Conservation (phyloP, 2,113 vertebrate genomes). For the Psittacula cyanocephala region DNA sequence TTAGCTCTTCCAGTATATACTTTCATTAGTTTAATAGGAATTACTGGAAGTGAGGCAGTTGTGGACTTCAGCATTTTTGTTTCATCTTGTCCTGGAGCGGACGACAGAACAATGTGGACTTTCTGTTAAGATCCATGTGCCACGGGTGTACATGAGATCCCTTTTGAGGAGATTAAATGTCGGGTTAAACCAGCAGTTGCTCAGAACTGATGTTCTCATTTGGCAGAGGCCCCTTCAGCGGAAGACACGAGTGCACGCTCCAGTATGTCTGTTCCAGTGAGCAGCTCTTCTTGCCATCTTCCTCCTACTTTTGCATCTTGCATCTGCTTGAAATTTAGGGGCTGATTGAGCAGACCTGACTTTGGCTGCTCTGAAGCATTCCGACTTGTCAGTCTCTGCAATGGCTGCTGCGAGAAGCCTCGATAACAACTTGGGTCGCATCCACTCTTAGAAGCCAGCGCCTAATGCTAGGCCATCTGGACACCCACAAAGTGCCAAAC, state of each 20-base stretch:
- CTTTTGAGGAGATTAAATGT: not conserved
- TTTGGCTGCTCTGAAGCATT: not conserved
- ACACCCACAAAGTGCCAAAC: not conserved
- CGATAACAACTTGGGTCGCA: not conserved
- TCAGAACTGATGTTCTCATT: not conserved
- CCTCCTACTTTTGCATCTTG: not conserved
- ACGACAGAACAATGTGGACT: not conserved
- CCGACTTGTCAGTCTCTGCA: not conserved
- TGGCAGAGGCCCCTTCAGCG: not conserved
- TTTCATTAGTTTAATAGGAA: not conserved
- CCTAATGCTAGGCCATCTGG: constrained; percentile 3
- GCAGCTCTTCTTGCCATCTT: not conserved
- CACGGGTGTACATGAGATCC: not conserved
- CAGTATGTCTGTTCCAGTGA: not conserved
- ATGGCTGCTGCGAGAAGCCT: not conserved
- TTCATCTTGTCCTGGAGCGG: not conserved
- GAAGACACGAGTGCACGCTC: not conserved
- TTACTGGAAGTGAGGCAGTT: not conserved
- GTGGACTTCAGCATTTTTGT: not conserved
- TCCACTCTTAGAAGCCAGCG: not conserved
- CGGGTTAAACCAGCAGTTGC: not conserved
- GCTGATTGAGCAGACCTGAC: not conserved
- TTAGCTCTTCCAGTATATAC: not conserved
- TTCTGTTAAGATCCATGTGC: not conserved
- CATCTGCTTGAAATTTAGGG: constrained; percentile 27